Percentiles rank a stretch among this genome's conserved stretches.
phyloP scores from a whole-genome alignment of 2,113 vertebrate genomes.

The Sminthopsis crassicaudata region DNA sequence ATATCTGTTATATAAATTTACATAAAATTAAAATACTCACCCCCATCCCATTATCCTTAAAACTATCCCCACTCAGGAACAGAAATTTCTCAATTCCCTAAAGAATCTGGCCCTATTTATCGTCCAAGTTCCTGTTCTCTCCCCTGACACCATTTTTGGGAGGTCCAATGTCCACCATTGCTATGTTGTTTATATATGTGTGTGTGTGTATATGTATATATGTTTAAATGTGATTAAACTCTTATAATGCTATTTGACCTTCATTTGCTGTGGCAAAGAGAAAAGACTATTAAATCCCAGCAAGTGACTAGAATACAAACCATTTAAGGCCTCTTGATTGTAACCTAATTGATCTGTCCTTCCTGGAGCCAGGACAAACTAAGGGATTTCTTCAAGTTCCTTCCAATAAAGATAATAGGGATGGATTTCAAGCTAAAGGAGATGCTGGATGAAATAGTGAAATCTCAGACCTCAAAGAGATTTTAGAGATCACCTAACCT shows the following conservation, averaged over 20 bases:
- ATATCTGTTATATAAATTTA: not conserved
- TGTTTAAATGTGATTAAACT: not conserved
- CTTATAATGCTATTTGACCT: not conserved
- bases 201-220: too few species aligned
- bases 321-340: not conserved
- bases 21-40: not conserved
- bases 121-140: accelerated
- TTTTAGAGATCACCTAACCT: not conserved
- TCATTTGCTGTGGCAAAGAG: not conserved
- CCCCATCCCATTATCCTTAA: not conserved
- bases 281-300: not conserved
- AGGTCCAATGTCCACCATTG: not conserved
- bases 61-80: not conserved
- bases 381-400: not conserved
- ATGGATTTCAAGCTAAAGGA: not conserved
- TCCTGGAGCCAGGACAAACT: not conserved
- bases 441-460: not conserved
- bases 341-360: not conserved
- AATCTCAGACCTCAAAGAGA: not conserved
- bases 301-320: not conserved
- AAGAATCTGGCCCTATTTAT: not conserved
- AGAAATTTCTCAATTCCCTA: not conserved
- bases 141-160: not conserved
- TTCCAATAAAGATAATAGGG: not conserved
- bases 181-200: not conserved